Percentiles rank a stretch among this genome's conserved stretches.
These are phyloP conservation scores for Trachurus trachurus DNA, from an alignment of 2,797 vertebrate genomes.

Conservation along the genomic window DNA sequence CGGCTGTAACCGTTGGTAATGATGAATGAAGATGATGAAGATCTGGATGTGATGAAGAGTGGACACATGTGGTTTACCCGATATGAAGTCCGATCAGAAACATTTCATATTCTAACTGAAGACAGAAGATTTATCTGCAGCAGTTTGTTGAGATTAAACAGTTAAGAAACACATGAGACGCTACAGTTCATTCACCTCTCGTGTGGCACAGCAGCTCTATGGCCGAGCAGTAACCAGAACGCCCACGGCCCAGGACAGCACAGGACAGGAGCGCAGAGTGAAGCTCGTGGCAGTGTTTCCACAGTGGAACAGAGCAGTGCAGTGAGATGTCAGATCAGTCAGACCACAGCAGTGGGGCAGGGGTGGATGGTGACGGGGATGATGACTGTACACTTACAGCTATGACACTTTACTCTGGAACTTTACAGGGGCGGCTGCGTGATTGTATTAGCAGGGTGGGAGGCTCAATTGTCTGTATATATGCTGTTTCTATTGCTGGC, in stretches of 20 bases:
- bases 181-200: not conserved
- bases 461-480: slow-evolving; percentile 31
- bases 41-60: no score
- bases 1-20: no score
- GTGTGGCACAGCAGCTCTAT: not conserved
- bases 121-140: not conserved
- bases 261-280: not conserved
- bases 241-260: not conserved
- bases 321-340: slow-evolving; percentile 67
- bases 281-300: slow-evolving; percentile 48
- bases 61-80: no score
- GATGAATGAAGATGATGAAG: no score
- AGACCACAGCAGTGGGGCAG: slow-evolving; percentile 68
- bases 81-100: no score
- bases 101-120: not conserved
- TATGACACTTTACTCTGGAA: slow-evolving; percentile 67
- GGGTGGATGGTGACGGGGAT: slow-evolving; percentile 66
- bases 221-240: no score
- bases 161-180: not conserved
- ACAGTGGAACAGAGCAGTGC: slow-evolving; percentile 72
- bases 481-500: no score
- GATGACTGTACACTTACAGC: slow-evolving; percentile 73
- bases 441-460: slow-evolving; percentile 40
- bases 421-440: slow-evolving; percentile 63
- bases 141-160: not conserved